Conservation (phyloP, 2,797 vertebrate genomes). For the Siniperca obscura region DNA sequence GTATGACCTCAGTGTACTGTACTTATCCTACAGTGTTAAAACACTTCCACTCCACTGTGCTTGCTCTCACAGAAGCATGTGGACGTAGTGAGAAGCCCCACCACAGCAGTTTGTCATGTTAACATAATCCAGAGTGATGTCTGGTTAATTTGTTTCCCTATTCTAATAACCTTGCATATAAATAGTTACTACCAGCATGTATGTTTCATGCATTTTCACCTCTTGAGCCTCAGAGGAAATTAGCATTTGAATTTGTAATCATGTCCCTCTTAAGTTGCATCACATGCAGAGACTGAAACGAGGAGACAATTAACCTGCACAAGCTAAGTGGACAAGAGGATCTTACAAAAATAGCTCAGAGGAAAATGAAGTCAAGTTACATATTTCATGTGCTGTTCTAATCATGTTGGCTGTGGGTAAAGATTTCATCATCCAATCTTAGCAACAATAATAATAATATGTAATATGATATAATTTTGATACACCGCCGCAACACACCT, state of each 20-base stretch:
- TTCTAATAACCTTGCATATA: constrained; percentile 81
- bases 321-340: constrained; percentile 77
- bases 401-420: constrained; percentile 62
- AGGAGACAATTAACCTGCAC: constrained; percentile 83
- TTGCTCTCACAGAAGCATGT: constrained; percentile 35
- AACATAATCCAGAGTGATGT: constrained; percentile 84
- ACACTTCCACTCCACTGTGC: constrained; percentile 43
- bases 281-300: constrained; percentile 70
- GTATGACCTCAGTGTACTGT: constrained; percentile 50
- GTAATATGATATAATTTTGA: constrained; percentile 48
- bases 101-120: constrained; percentile 72
- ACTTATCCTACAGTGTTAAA: constrained; percentile 56
- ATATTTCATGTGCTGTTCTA: constrained; percentile 74
- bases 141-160: constrained; percentile 83
- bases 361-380: constrained; percentile 74
- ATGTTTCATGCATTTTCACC: constrained; percentile 76
- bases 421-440: constrained; percentile 54
- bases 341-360: constrained; percentile 77
- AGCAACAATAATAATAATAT: constrained; percentile 4
- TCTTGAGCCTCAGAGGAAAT: constrained; percentile 80
- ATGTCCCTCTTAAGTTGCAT: constrained; percentile 81
- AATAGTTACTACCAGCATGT: constrained; percentile 75
- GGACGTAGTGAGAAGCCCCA: constrained; percentile 40
- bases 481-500: constrained; percentile 18
- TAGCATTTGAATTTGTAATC: constrained; percentile 84